Evolutionary conservation across 2,797 vertebrate genomes (phyloP), one percentile per base, ranked within the genome.

Genomic region (Apodemus agrarius): DNA sequence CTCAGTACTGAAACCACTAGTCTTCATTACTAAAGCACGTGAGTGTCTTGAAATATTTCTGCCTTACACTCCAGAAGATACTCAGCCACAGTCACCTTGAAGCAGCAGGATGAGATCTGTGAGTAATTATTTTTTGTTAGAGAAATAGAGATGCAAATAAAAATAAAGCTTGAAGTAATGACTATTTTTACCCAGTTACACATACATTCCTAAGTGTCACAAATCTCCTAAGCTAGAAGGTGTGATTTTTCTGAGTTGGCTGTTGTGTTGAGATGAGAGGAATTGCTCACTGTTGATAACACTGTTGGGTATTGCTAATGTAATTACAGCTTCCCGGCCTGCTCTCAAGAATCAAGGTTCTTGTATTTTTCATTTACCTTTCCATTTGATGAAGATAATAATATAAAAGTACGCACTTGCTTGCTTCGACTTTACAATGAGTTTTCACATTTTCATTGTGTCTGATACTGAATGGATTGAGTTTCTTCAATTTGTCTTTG

Each of bases 151-250:
- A 95, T 75, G 43, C 59, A 96, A 97, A 95, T 95, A 91, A 93
- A 97, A 95, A 96, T 96, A 90, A 94, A 94, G 69, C 31, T 54
- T 92, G 82, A 22, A 54, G 49, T 94, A 97, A 96, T 89, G 82
- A 81, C 92, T 96, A 93, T 96, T 97, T 97, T 97, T 97, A 96
- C 74, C 79, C 90, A 97, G 96, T 97, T 97, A 97, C 88, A 94
- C 88, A 93, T 86, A 92, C 88, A 92, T 97, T 95, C 92, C 74
- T 92, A 97, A 96, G 78, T 95, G 90, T 97, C 92, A 97, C 96
- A 97, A 98, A 96, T 97, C 87, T 85, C 63, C 88, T 92, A 96
- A 95, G 93, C 79, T 94, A 40, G 79, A 96, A 97, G 96, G 96
- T 97, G 93, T 95, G 97, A 98, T 97, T 97, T 97, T 96, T 97